Evolutionary conservation across 2,888 invertebrate species (phyloP), one percentile per base, ranked within the genome.

Genomic region (Hyles lineata): DNA sequence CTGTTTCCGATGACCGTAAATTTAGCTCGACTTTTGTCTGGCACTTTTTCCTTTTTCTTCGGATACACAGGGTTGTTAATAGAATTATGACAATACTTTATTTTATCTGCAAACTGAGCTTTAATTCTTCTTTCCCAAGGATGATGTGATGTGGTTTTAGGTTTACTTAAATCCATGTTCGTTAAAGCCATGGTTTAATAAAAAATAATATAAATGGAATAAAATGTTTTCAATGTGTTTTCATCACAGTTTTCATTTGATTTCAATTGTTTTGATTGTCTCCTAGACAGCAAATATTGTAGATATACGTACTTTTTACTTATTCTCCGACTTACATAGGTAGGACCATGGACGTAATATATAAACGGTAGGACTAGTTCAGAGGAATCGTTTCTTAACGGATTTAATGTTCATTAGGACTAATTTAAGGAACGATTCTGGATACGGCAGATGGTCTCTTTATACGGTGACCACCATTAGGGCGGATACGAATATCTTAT

Each of bases 1-100:
- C 88, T 85, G 75, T 89, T 90, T 11, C 94, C 94, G 70, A 93
- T 85, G 1, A 94, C 78, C 1, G 87, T 90, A 75, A 94, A 90
- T 77, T 87, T 86, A 4, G 86, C 76, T 9, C 82, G 81, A 19
- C 85, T 73, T 70, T 75, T 70, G 58, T 78, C 62, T 17, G 78
- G 78, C 43, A 72, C 15, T 62, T 78, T 84, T 63, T 81, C 79
- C 73, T 85, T 83, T 74, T 82, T 83, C 3, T 76, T 77, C 2
- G 92, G 91, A 77, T 89, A 90, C 8, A 75, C 58, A 11, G 90
- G 89, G 76, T 94, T 93, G 19, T 84, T 80, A 19, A 88, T 79
- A 21, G 92, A 91, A 77, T 93, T 93, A 78, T 94, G 94, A 4
- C 83, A 87, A 81, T 88, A 80, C 82, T 89, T 90, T 17, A 89